Evolutionary conservation across 2,797 vertebrate genomes (phyloP).

Genomic region (Chaunax sp.): DNA sequence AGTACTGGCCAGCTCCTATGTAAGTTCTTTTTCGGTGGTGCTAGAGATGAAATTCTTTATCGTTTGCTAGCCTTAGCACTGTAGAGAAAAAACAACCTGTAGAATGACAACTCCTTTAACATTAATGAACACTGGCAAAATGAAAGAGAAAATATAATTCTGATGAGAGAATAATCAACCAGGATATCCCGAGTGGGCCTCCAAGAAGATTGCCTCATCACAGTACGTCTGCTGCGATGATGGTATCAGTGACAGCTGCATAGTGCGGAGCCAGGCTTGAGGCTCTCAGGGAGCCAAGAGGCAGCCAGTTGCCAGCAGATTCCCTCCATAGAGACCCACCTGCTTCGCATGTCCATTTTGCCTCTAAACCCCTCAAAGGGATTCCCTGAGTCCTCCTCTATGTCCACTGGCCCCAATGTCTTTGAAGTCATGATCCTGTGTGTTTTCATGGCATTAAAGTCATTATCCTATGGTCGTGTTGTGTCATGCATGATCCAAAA

Average conservation of each 20-base stretch:
- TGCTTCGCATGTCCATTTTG: slow-evolving; percentile 74
- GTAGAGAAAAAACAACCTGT: slow-evolving; percentile 20
- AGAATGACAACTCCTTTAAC: slow-evolving; percentile 38
- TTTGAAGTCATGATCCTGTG: slow-evolving; percentile 74
- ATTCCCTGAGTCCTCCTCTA: slow-evolving; percentile 75
- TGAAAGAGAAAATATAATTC: slow-evolving; percentile 52
- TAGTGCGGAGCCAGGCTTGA: slow-evolving; percentile 58
- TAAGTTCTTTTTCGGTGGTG: slow-evolving; percentile 2
- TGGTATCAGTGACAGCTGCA: slow-evolving; percentile 84
- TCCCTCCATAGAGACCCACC: slow-evolving; percentile 68
- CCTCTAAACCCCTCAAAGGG: slow-evolving; percentile 80
- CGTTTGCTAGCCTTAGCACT: background rate
- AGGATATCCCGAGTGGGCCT: slow-evolving; percentile 69
- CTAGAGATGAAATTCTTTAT: background rate
- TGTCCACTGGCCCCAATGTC: slow-evolving; percentile 56
- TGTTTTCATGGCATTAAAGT: slow-evolving; percentile 72
- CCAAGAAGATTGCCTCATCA: slow-evolving; percentile 78
- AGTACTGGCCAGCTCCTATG: too few relatives aligned
- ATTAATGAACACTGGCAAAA: slow-evolving; percentile 49
- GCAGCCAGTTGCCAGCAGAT: slow-evolving; percentile 72
- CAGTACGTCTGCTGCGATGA: slow-evolving; percentile 69
- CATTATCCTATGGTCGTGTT: slow-evolving; percentile 65
- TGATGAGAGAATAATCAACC: slow-evolving; percentile 63
- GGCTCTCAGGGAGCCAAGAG: slow-evolving; percentile 70
- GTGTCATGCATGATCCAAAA: slow-evolving; percentile 65